Conservation (phyloP, 2,888 invertebrate species). For the Boloria selene region DNA sequence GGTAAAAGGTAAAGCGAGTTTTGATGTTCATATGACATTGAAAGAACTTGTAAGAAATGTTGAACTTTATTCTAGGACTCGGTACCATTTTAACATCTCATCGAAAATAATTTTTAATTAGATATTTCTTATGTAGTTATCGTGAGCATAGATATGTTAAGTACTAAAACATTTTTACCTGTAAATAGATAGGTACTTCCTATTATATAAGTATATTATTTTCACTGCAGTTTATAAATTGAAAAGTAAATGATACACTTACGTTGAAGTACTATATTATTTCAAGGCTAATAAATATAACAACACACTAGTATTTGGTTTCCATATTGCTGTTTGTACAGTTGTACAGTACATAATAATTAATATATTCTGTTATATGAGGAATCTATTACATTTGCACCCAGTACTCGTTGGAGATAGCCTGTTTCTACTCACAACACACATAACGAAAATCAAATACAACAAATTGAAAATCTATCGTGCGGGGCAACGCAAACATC, state of each 20-base stretch:
- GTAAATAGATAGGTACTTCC: too few species aligned
- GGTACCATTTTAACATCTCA: not conserved
- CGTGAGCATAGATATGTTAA: too few species aligned
- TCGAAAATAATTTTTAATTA: not conserved
- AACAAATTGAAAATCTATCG: constrained; percentile 64
- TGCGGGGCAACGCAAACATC: constrained; percentile 54
- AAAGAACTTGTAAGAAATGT: constrained; percentile 9
- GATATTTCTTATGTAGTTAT: too few species aligned
- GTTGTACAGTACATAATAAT: not conserved
- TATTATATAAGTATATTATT: too few species aligned
- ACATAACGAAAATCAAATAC: constrained; percentile 65
- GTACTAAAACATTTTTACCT: too few species aligned
- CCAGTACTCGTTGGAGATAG: constrained; percentile 30
- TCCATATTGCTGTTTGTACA: not conserved
- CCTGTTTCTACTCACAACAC: constrained; percentile 44
- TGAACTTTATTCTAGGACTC: constrained; percentile 4
- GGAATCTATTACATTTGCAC: constrained; percentile 22
- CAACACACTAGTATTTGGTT: too few species aligned
- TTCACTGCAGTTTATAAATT: too few species aligned
- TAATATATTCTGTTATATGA: constrained; percentile 20
- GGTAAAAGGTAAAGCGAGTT: constrained; percentile 10
- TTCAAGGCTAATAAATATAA: too few species aligned
- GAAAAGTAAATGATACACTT: too few species aligned
- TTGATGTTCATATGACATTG: constrained; percentile 22
- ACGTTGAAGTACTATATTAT: too few species aligned